Conservation (phyloP, 2,888 invertebrate genomes). For the Caenorhabditis panamensis region DNA sequence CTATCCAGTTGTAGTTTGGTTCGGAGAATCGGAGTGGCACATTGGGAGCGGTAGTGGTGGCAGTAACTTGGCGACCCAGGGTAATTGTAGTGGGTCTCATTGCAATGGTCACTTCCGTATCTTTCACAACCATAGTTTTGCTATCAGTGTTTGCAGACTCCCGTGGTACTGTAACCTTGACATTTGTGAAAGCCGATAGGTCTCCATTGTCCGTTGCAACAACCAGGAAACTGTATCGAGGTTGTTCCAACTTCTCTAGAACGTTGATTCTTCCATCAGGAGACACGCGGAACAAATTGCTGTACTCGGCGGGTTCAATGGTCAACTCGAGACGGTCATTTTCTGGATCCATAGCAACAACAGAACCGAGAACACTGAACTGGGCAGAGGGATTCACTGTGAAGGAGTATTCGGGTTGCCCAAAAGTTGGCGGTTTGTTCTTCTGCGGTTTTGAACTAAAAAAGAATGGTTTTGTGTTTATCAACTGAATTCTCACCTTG, state of each 20-base stretch:
- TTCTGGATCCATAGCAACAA: conserved; percentile 63
- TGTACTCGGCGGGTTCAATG: conserved; percentile 73
- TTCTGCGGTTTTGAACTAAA: conserved; percentile 17
- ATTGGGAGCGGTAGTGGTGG: background rate
- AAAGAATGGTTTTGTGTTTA: too few species aligned
- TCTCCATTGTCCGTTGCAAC: conserved; percentile 60
- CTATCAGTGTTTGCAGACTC: background rate
- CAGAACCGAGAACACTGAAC: conserved; percentile 47
- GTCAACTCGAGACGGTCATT: conserved; percentile 55
- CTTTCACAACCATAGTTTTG: too few species aligned
- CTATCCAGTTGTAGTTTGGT: conserved; percentile 39
- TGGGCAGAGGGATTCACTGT: too few species aligned
- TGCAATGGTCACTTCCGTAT: background rate
- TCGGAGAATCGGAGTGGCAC: conserved; percentile 31
- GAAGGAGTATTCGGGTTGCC: conserved; percentile 40
- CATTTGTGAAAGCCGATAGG: conserved; percentile 64
- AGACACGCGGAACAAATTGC: conserved; percentile 72
- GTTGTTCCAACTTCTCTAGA: conserved; percentile 47
- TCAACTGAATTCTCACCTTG: too few species aligned
- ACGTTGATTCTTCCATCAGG: conserved; percentile 48
- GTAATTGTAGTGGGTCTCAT: background rate
- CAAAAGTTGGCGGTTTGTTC: conserved; percentile 42
- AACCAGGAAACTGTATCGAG: conserved; percentile 65
- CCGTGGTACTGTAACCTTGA: conserved; percentile 42
- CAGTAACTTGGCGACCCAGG: too few species aligned